Evolutionary conservation across 2,113 vertebrate species (phyloP), one percentile per base, ranked within the genome.

Genomic region (Ophthalmolycus amberensis): DNA sequence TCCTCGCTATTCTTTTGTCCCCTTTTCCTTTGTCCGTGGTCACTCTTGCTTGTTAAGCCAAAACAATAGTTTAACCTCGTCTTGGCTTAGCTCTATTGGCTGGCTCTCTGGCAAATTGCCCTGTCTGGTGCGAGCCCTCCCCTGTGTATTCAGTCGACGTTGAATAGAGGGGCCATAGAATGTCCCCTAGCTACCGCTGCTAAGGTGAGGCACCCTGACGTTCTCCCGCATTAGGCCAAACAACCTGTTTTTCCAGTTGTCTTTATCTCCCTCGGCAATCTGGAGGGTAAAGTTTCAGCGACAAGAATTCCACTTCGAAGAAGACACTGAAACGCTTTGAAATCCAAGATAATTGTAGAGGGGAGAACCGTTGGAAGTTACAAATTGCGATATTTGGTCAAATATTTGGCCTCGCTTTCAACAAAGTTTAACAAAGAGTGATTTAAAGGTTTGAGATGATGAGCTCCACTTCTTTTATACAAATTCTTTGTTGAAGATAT

Each of bases 191-290:
- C 92, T 94, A 94, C 93, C 67, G 90, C 93, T 91, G 89, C 92
- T 92, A 93, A 94, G 93, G 94, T 94, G 91, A 94, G 94, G 84
- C 88, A 46, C 91, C 94, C 85, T 78, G 82, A 92, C 83, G 90
- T 77, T 89, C 80, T n/a, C 52, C 89, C 71, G 81, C 87, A 79
- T 90, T 91, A 83, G 89, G 89, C 91, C 89, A 92, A 92, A 91
- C 88, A 93, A 94, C 94, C 93, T 93, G 95, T 92, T 94, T 94
- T 94, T 95, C 93, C 92, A 95, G 94, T 94, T 94, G 93, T 89
- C 90, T 90, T 89, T 92, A 93, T 94, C 92, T 93, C 91, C 82
- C 84, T 65, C 1, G 87, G 88, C 93, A 93, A 93, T 94, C 87
- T 90, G 27, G 69, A 85, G 89, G 90, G 77, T 93, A 89, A 86